Percentiles rank a stretch among this genome's conserved stretches.
These are phyloP conservation scores for Arenicola marina DNA, from an alignment of 2,888 invertebrate genomes.

Conservation along the genomic window DNA sequence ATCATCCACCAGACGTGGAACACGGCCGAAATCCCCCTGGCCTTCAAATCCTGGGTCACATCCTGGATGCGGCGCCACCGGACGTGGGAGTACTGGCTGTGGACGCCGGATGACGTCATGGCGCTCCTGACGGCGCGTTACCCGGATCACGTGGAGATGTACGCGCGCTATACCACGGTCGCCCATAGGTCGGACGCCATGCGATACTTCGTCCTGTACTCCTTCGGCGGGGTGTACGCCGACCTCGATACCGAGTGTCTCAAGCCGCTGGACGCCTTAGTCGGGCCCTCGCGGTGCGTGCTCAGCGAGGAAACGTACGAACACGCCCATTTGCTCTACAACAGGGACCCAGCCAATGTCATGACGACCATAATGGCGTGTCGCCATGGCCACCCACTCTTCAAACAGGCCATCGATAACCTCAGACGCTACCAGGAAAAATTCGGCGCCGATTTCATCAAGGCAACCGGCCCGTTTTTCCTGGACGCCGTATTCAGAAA, in stretches of 20 bases:
- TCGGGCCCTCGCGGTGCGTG: constrained; percentile 17
- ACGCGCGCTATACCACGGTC: background rate
- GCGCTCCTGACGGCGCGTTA: constrained; percentile 43
- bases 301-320: constrained; percentile 30
- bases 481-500: constrained; percentile 20
- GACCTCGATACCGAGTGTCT: constrained; percentile 56
- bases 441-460: constrained; percentile 20
- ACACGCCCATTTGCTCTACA: constrained; percentile 29
- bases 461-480: constrained; percentile 29
- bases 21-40: constrained; percentile 4
- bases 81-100: constrained; percentile 54
- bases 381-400: constrained; percentile 24
- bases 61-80: constrained; percentile 49
- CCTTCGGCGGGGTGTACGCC: constrained; percentile 55
- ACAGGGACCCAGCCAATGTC: constrained; percentile 11
- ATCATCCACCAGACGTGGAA: constrained; percentile 29
- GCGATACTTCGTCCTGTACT: constrained; percentile 52
- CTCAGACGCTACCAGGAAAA: constrained; percentile 17
- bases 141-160: constrained; percentile 3
- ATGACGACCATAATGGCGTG: constrained; percentile 34
- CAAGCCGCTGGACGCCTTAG: constrained; percentile 37
- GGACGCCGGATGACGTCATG: constrained; percentile 53
- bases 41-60: constrained; percentile 20
- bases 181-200: background rate
- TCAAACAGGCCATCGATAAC: constrained; percentile 15